Evolutionary conservation across 92 coral and sea anemone species (phyloP), one percentile per base, ranked within the genome.

Genomic region (Porites rus): DNA sequence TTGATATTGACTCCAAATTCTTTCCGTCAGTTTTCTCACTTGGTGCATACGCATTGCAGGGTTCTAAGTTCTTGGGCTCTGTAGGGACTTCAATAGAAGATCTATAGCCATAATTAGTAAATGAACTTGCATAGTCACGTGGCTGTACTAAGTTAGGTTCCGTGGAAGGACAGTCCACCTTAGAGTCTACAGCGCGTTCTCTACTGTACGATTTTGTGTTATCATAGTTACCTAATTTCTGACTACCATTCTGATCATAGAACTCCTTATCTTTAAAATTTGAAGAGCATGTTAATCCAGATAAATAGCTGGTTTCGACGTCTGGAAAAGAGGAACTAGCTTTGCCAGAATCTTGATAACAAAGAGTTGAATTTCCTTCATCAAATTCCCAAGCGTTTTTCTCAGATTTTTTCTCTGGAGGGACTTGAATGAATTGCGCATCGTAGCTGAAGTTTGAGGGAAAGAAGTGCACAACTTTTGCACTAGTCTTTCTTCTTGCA

Each of bases 391-490:
- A 77, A 7, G n/a, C 58, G 51, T 56, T 63, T 60, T 19, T 51
- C 65, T 58, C 80, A 62, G 65, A 19, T 83, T 64, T 64, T 43
- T 1, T 50, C 14, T 17, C 51, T 8, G 80, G 69, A 14, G 80
- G 87, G 62, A 83, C 10, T 58, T 85, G 88, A 66, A 85, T 76
- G 67, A 85, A 85, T 7, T 85, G 88, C 18, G 83, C 83, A 21
- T 85, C 69, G 31, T 76, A 85, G 54, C 25, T 77, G 10, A 85
- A 76, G 12, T 53, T 66, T 31, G 88, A 76, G 7, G 88, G 88
- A 58, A 76, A 85, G 75, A 76, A 85, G 50, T 76, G 83, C 69
- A 85, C 77, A 3, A 85, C 84, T 38, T 85, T 85, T 17, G 82
- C 59, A 16, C 67, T 65, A 7, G 76, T 13, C 67, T 85, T 85